Evolutionary conservation across 35 echinoderm and acorn worm genomes (phyloP).

Genomic region (Heliocidaris tuberculata): DNA sequence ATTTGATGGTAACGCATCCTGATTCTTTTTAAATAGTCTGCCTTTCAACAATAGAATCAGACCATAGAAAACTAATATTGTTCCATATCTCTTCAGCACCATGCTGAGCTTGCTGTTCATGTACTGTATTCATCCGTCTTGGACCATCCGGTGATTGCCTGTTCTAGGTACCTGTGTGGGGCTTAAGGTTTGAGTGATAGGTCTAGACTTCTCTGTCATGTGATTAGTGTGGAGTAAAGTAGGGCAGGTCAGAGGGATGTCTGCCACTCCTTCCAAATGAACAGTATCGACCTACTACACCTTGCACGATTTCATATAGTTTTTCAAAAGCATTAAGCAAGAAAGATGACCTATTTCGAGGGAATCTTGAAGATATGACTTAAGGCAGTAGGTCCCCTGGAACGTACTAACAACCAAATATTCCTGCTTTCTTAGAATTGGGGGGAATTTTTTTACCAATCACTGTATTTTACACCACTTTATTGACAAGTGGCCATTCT

Average conservation of each 20-base stretch:
- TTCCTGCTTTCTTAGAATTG: not conserved
- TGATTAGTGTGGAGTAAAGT: not conserved
- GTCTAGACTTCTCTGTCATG: not conserved
- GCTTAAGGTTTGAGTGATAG: not conserved
- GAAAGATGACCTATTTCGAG: not conserved
- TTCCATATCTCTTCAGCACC: not conserved
- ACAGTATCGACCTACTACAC: not conserved
- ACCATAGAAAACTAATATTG: slow-evolving; percentile 1
- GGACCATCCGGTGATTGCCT: not conserved
- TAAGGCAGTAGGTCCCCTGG: not conserved
- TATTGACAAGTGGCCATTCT: not conserved
- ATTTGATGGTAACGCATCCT: not conserved
- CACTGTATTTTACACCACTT: not conserved
- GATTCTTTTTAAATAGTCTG: not conserved
- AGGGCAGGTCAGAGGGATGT: not conserved
- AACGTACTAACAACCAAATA: not conserved
- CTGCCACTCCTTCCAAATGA: not conserved
- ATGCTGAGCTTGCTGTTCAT: not conserved
- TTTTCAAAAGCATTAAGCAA: not conserved
- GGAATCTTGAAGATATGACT: not conserved
- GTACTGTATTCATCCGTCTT: not conserved
- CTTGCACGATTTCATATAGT: not conserved
- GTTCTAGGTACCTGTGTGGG: not conserved
- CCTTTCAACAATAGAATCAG: not conserved
- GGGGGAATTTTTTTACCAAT: not conserved